These are phyloP conservation scores for Chaetodon trifasciatus DNA, from an alignment of 2,797 vertebrate species.

Conservation along the genomic window DNA sequence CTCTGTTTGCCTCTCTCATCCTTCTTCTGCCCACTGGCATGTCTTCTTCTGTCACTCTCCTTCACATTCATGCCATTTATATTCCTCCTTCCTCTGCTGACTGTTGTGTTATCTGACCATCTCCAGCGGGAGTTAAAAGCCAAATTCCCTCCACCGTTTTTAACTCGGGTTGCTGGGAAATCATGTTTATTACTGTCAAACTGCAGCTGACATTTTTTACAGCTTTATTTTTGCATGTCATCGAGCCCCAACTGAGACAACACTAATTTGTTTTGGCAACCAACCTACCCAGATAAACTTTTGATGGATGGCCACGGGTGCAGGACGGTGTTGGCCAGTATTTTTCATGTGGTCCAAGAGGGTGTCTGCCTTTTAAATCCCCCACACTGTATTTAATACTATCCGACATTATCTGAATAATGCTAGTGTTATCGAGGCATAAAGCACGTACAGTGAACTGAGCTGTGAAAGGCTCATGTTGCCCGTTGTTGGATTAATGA, in stretches of 20 bases:
- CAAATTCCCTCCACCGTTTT: not conserved
- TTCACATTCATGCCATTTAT: constrained; percentile 5
- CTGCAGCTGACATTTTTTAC: constrained; percentile 16
- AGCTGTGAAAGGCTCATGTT: constrained; percentile 37
- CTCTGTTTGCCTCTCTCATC: constrained; percentile 46
- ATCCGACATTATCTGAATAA: constrained; percentile 29
- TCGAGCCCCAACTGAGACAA: constrained; percentile 59
- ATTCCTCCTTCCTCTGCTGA: not conserved
- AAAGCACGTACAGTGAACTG: constrained; percentile 36
- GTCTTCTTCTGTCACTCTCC: constrained; percentile 36
- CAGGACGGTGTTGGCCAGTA: not conserved
- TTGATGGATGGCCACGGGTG: constrained; percentile 66
- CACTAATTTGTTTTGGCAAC: constrained; percentile 62
- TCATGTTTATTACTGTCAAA: constrained; percentile 33
- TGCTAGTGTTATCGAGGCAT: constrained; percentile 11
- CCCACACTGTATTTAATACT: constrained; percentile 7
- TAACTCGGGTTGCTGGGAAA: constrained; percentile 33
- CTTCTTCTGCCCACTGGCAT: constrained; percentile 38
- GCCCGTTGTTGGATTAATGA: constrained; percentile 53
- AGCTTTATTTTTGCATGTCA: constrained; percentile 52
- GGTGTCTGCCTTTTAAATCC: constrained; percentile 29
- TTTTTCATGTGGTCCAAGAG: constrained; percentile 27
- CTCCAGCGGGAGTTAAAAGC: constrained; percentile 28
- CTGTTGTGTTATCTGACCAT: constrained; percentile 24
- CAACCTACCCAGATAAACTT: constrained; percentile 56